Evolutionary conservation across 2,797 vertebrate species (phyloP).

Genomic region (Oreochromis grahami): DNA sequence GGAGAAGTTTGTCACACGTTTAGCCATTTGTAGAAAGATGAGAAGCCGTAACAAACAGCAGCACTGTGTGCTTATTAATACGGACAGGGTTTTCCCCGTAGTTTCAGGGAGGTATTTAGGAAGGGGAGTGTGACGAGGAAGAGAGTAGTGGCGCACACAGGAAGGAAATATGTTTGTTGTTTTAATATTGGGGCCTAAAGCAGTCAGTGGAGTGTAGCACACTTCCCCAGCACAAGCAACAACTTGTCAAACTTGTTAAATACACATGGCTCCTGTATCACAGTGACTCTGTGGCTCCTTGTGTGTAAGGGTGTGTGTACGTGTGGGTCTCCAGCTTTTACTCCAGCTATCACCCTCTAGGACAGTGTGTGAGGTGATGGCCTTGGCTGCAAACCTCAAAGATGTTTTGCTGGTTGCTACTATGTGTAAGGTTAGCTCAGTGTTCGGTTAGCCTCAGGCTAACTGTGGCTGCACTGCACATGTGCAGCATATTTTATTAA

Average conservation of each 20-base stretch:
- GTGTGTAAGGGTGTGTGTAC: neutral
- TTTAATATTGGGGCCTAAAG: conserved; percentile 38
- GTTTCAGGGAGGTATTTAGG: neutral
- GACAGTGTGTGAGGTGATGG: neutral
- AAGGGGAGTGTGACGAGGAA: neutral
- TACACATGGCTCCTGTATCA: neutral
- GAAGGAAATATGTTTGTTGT: conserved; percentile 53
- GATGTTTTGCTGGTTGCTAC: neutral
- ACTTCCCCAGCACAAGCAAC: conserved; percentile 6
- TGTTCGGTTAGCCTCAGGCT: neutral
- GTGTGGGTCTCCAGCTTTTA: neutral
- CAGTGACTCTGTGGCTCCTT: neutral
- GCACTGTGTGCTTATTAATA: neutral
- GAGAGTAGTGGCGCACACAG: conserved; percentile 11
- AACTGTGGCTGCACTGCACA: neutral
- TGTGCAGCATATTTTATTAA: conserved; percentile 19
- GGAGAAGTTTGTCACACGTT: neutral
- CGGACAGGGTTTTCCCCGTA: neutral
- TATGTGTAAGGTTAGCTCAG: neutral
- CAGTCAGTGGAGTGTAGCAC: neutral
- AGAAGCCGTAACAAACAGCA: neutral
- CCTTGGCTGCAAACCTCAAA: conserved; percentile 19
- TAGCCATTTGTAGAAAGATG: neutral
- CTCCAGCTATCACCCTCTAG: neutral
- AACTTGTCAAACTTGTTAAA: conserved; percentile 19